A percentile compares a stretch with the other conserved stretches of the same genome.
Conservation (phyloP, 2,888 invertebrate species). For the Amiota communis region DNA sequence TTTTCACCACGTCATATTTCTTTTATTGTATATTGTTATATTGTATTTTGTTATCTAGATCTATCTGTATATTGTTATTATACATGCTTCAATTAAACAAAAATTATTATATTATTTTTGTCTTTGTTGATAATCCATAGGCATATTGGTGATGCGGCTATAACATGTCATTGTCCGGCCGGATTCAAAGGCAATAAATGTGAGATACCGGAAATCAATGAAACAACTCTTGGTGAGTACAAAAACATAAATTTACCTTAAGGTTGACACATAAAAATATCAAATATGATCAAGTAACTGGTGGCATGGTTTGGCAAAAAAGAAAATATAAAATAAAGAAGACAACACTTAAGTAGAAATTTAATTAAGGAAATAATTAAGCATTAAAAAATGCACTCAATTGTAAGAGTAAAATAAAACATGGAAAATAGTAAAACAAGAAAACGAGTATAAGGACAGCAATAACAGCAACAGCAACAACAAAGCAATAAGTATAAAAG, state of each 20-base stretch:
- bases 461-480: constrained; percentile 4
- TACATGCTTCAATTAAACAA: too few species aligned
- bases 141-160: constrained; percentile 84
- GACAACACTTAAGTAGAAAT: constrained; percentile 47
- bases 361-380: constrained; percentile 69
- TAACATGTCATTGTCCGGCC: constrained; percentile 80
- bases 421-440: background rate
- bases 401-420: constrained; percentile 39
- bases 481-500: constrained; percentile 8
- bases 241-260: constrained; percentile 40
- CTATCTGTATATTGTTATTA: too few species aligned
- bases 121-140: constrained; percentile 73
- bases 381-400: constrained; percentile 58
- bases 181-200: constrained; percentile 82
- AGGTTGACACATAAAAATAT: constrained; percentile 30
- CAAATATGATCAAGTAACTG: background rate
- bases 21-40: too few species aligned
- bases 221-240: constrained; percentile 70
- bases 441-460: background rate
- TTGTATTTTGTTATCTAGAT: too few species aligned
- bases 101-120: constrained; percentile 23
- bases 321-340: background rate
- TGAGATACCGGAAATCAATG: constrained; percentile 76
- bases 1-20: too few species aligned
- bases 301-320: background rate